Percentiles rank a stretch among this genome's conserved stretches.
Conservation (phyloP, 2,888 invertebrate genomes). For the Ophioninae sp. region DNA sequence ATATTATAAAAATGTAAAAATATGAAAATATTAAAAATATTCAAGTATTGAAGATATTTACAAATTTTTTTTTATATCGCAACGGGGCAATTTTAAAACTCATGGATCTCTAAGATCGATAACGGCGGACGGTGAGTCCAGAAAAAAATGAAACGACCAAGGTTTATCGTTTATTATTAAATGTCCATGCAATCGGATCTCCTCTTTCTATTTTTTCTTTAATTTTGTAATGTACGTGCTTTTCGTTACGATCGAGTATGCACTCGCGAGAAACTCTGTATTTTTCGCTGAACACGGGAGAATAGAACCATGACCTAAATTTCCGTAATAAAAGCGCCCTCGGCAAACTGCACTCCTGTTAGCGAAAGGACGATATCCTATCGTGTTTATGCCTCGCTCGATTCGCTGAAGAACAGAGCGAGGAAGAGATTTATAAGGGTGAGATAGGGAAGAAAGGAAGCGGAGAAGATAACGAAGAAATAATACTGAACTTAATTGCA, state of each 20-base stretch:
- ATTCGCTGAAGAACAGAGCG: background rate
- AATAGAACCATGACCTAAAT: conserved; percentile 46
- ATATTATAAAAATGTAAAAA: no score
- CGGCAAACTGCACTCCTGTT: conserved; percentile 28
- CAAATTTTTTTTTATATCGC: no score
- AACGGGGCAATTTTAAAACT: no score
- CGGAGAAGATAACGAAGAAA: background rate
- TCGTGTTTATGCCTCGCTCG: conserved; percentile 8
- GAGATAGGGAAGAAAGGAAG: background rate
- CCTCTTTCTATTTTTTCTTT: background rate
- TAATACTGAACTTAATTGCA: conserved; percentile 26
- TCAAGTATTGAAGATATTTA: no score
- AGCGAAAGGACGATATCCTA: conserved; percentile 29
- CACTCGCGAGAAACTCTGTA: conserved; percentile 7
- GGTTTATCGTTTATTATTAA: background rate
- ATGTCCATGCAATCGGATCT: conserved; percentile 48
- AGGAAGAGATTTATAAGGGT: background rate
- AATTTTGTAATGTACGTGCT: background rate
- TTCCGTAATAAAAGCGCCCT: conserved; percentile 37
- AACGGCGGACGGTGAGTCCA: background rate
- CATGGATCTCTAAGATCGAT: background rate
- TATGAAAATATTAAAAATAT: no score
- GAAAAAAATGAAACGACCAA: background rate
- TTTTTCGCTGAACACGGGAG: conserved; percentile 19
- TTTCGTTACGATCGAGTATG: background rate